phyloP scores from a whole-genome alignment of 2,113 vertebrate species.

The Saimiri boliviensis region DNA sequence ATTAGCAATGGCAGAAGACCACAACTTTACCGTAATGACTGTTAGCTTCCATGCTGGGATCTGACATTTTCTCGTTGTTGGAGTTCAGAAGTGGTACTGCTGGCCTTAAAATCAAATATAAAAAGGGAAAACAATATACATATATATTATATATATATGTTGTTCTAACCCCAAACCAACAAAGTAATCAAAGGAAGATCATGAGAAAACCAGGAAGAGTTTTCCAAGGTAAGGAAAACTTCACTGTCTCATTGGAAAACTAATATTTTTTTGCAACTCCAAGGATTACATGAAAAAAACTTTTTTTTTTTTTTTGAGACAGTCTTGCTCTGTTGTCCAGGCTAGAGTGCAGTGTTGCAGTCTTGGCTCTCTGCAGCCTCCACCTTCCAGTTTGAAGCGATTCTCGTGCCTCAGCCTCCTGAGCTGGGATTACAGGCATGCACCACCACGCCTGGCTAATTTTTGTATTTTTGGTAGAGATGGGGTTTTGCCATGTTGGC shows the following conservation, averaged over 20 bases:
- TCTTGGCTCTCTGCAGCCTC: too few species aligned
- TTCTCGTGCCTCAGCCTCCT: too few species aligned
- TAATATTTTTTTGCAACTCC: neutral
- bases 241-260: neutral
- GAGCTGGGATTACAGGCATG: too few species aligned
- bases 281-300: neutral
- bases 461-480: too few species aligned
- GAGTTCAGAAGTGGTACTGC: slow-evolving; percentile 75
- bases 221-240: neutral
- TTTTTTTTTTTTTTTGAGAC: neutral
- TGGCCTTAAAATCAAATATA: slow-evolving; percentile 73
- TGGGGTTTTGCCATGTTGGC: too few species aligned
- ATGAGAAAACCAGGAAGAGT: slow-evolving; percentile 12
- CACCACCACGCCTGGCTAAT: too few species aligned
- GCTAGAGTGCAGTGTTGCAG: too few species aligned
- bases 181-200: slow-evolving; percentile 18
- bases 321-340: too few species aligned
- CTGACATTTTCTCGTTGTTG: slow-evolving; percentile 80
- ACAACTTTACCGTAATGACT: slow-evolving; percentile 77
- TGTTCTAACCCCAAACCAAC: slow-evolving; percentile 3
- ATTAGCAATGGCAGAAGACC: neutral
- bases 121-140: slow-evolving; percentile 62
- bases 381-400: too few species aligned
- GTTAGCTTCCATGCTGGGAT: slow-evolving; percentile 75
- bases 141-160: neutral